Conservation (phyloP, 2,797 vertebrate species). For the Nasua narica region DNA sequence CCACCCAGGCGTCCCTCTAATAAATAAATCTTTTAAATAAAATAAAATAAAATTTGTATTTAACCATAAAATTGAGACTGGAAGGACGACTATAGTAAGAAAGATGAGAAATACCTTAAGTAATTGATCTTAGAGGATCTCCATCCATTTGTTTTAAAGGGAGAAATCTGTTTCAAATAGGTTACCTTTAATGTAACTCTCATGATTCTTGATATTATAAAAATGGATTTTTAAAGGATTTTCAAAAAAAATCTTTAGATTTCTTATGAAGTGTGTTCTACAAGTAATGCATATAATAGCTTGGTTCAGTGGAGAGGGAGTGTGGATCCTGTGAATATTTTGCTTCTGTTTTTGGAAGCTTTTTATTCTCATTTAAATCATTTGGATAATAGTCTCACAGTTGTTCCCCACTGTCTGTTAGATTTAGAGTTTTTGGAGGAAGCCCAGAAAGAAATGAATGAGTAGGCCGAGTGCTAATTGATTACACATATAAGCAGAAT, state of each 20-base stretch:
- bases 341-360: not conserved
- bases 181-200: not conserved
- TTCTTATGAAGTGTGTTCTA: not conserved
- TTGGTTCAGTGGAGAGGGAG: not conserved
- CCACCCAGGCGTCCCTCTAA: not conserved
- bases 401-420: not conserved
- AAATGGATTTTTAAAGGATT: not conserved
- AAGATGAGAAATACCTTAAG: constrained; percentile 27
- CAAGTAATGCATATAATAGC: not conserved
- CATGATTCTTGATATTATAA: not conserved
- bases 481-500: constrained; percentile 38
- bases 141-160: not conserved
- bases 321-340: not conserved
- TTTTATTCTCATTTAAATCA: constrained; percentile 15
- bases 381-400: constrained; percentile 3
- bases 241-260: not conserved
- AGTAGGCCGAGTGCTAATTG: constrained; percentile 48
- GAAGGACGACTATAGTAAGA: not conserved
- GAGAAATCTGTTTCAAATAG: not conserved
- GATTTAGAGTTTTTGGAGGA: constrained; percentile 51
- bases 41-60: not conserved
- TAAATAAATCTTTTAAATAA: not conserved
- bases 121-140: not conserved
- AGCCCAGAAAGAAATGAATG: constrained; percentile 38
- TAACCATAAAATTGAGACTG: not conserved